Base-by-base conservation (phyloP, 2,888 invertebrate species). In the Marasmarcha lunaedactyla region DNA sequence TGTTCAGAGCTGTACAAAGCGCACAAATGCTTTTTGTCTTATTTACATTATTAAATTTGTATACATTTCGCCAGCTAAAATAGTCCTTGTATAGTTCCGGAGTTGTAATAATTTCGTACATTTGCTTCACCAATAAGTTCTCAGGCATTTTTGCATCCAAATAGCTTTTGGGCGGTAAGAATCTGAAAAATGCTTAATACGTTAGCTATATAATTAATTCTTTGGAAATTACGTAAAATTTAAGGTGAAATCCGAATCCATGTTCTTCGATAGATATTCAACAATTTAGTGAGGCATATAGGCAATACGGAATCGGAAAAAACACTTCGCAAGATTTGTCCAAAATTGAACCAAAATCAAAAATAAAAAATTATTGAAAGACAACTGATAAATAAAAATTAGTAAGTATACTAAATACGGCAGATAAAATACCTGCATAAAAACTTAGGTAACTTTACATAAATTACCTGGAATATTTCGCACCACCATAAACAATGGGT, bases 1-100 rank as follows among this genome's bases (percentile, higher is more conserved):
- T 51, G 41, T 76, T 67, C 1, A 78, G 46, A 0, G 71, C 71
- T 15, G 57, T 57, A 37, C 78, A 78, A 2, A 77, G 33, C 0
- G 51, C 46, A 44, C 78, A 78, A 0, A 76, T 54, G 5, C n/a
- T n/a, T n/a, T n/a, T n/a, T n/a, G n/a, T n/a, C n/a, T n/a, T n/a
- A n/a, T n/a, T n/a, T n/a, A n/a, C n/a, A n/a, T n/a, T n/a, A n/a
- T n/a, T 25, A 9, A 6, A 25, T 1, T 41, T 39, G 45, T 74
- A 78, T 40, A 71, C 59, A 38, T 67, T 63, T 36, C 51, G 59
- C 76, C 74, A 78, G 12, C 55, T 51, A 45, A 77, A 78, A 48
- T 55, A 71, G 2, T 72, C 57, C 38, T 58, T 57, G 45, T 76
- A 77, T 0, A 44, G 44, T 0, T 49, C 46, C 14, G 48, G 53